Evolutionary conservation across 2,113 vertebrate genomes (phyloP).

Genomic region (Melanerpes formicivorus): DNA sequence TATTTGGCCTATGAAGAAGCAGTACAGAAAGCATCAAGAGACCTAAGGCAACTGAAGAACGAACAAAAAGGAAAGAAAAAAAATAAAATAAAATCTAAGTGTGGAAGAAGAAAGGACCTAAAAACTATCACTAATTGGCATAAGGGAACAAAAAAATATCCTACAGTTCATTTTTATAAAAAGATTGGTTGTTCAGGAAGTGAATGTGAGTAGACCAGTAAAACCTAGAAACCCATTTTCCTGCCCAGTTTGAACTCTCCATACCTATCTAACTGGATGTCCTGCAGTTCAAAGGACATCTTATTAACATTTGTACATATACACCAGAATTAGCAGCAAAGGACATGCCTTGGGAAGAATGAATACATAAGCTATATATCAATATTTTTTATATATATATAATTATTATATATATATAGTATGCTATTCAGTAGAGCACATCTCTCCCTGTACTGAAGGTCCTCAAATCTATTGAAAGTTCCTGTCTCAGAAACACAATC

Average conservation of each 20-base stretch:
- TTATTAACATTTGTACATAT: not conserved
- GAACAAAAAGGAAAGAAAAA: not conserved
- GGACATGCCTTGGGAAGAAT: not conserved
- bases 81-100: not conserved
- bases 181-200: not conserved
- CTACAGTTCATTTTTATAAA: not conserved
- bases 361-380: not conserved
- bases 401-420: too few species aligned
- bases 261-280: not conserved
- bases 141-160: constrained; percentile 12
- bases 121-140: constrained; percentile 15
- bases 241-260: not conserved
- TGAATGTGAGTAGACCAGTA: not conserved
- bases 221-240: constrained; percentile 33
- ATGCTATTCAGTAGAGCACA: not conserved
- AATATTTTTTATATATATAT: too few species aligned
- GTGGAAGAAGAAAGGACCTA: not conserved
- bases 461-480: fast-evolving
- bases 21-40: not conserved
- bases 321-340: not conserved
- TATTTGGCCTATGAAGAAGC: constrained; percentile 3
- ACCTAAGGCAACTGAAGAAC: constrained; percentile 14
- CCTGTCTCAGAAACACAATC: fast-evolving
- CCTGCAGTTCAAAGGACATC: not conserved
- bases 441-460: not conserved